Evolutionary conservation across 2,888 invertebrate genomes (phyloP).

Genomic region (Chrysodeixis includens): DNA sequence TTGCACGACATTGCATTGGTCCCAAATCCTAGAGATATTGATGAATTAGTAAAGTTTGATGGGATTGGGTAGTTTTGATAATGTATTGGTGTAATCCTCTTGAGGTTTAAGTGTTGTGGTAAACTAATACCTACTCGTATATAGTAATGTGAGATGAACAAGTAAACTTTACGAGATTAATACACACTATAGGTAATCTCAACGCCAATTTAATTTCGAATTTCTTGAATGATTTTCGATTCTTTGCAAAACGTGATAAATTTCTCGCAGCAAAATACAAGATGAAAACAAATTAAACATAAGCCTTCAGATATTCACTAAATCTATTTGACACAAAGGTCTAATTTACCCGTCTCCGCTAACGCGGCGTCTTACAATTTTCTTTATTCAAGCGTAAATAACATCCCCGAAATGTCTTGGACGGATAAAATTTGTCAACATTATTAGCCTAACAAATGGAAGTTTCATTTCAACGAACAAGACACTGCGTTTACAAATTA

Average conservation of each 20-base stretch:
- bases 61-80: slow-evolving; percentile 32
- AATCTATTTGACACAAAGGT: slow-evolving; percentile 36
- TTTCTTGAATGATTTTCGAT: no score
- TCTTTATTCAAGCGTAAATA: slow-evolving; percentile 47
- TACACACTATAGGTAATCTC: no score
- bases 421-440: slow-evolving; percentile 50
- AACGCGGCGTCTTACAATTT: slow-evolving; percentile 23
- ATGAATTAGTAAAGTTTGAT: slow-evolving; percentile 49
- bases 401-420: slow-evolving; percentile 37
- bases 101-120: slow-evolving; percentile 21
- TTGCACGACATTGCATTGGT: slow-evolving; percentile 94
- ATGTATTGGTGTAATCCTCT: slow-evolving; percentile 7
- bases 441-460: slow-evolving; percentile 44
- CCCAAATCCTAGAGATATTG: slow-evolving; percentile 91
- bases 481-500: slow-evolving; percentile 39
- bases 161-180: no score
- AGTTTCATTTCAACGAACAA: slow-evolving; percentile 34
- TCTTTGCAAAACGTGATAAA: no score
- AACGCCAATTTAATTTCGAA: no score
- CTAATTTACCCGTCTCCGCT: slow-evolving; percentile 38
- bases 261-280: background rate
- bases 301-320: slow-evolving; percentile 42
- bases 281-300: slow-evolving; percentile 20
- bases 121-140: background rate
- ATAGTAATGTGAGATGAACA: no score